A percentile compares a stretch with the other conserved stretches of the same genome.
Evolutionary conservation across 2,888 invertebrate genomes (phyloP).

Genomic region (Microctonus aethiopoides): DNA sequence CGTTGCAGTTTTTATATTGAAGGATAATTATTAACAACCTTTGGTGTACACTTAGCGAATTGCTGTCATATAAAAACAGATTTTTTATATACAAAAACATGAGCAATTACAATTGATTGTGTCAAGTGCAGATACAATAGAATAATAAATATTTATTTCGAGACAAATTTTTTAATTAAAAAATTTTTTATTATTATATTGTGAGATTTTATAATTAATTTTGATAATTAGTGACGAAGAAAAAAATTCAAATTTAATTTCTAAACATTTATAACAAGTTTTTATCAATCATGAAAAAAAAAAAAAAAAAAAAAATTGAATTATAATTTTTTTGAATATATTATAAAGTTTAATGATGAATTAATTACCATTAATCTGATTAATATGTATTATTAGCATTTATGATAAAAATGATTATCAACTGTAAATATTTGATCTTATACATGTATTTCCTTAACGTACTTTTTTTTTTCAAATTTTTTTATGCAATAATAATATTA

Average conservation of each 20-base stretch:
- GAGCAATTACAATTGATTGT: background rate
- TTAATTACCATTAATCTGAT: background rate
- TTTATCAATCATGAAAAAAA: too few relatives aligned
- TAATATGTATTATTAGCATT: background rate
- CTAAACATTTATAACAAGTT: background rate
- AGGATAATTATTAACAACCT: background rate
- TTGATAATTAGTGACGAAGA: too few relatives aligned
- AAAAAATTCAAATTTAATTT: too few relatives aligned
- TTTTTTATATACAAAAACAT: background rate
- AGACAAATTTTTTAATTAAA: too few relatives aligned
- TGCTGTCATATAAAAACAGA: background rate
- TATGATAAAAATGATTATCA: background rate
- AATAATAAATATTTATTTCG: too few relatives aligned
- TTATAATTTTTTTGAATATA: background rate
- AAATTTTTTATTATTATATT: background rate
- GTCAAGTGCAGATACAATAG: background rate
- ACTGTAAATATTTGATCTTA: background rate
- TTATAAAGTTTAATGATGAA: background rate
- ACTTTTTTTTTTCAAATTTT: background rate
- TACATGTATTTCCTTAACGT: background rate
- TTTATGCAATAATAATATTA: background rate
- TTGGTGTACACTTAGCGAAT: background rate
- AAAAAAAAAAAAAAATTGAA: background rate
- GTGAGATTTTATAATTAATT: background rate
- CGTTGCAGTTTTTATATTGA: background rate